phyloP scores from a whole-genome alignment of 1,140 invertebrate genomes.

The Philotrypesis tridentata region DNA sequence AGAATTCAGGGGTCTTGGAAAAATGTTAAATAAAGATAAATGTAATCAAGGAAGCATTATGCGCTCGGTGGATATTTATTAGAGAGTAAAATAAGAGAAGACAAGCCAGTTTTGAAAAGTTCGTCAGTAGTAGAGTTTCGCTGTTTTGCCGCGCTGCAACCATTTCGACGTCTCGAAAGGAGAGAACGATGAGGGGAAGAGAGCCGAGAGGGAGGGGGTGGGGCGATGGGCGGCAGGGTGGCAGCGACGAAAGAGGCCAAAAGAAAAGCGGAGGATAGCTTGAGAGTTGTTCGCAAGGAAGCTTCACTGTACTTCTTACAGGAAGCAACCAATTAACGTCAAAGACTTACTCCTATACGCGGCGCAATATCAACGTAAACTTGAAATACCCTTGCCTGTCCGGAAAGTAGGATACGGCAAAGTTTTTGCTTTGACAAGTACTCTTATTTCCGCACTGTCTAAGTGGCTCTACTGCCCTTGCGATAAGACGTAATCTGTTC shows the following conservation, averaged over 20 bases:
- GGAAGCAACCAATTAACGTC: conserved; percentile 36
- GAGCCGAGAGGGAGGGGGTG: not conserved
- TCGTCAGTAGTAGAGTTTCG: not conserved
- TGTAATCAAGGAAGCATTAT: not conserved
- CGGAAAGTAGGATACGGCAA: not conserved
- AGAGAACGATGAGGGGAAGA: not conserved
- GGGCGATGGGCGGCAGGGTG: not conserved
- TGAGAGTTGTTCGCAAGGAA: not conserved
- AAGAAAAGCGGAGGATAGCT: not conserved
- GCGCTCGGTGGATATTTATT: not conserved
- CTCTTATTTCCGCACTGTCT: conserved; percentile 7
- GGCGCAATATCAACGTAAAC: conserved; percentile 10
- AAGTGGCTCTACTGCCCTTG: not conserved
- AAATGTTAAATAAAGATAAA: not conserved
- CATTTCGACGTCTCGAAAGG: not conserved
- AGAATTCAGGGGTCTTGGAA: no score
- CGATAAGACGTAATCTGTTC: not conserved
- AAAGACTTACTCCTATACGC: conserved; percentile 27
- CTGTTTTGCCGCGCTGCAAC: not conserved
- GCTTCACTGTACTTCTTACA: not conserved
- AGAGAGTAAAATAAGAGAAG: not conserved
- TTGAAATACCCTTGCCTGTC: not conserved
- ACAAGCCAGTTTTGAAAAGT: not conserved
- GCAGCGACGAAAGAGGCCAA: not conserved
- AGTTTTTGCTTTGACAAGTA: conserved; percentile 19